phyloP scores from a whole-genome alignment of 2,888 invertebrate genomes.

The Zygaena filipendulae region DNA sequence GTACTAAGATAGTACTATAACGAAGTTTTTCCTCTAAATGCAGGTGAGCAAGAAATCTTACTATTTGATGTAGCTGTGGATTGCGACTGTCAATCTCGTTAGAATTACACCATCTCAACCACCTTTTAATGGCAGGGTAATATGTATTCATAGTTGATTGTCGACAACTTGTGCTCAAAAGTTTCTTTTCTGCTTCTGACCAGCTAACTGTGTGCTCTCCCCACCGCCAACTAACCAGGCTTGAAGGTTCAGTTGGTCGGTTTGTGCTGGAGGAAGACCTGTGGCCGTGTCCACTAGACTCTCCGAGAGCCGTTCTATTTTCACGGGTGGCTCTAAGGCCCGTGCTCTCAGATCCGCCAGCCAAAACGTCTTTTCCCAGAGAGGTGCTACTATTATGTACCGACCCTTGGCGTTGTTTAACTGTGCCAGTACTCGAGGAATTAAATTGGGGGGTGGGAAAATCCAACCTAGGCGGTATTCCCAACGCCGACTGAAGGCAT shows the following conservation, averaged over 20 bases:
- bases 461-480: constrained; percentile 15
- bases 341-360: constrained; percentile 6
- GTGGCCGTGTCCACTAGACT: constrained; percentile 13
- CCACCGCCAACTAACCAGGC: constrained; percentile 17
- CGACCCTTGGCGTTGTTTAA: constrained; percentile 10
- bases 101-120: constrained; percentile 6
- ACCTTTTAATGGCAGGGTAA: constrained; percentile 5
- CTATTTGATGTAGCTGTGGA: constrained; percentile 5
- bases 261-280: constrained; percentile 4
- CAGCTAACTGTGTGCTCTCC: constrained; percentile 4
- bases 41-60: constrained; percentile 7
- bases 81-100: not conserved
- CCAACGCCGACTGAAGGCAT: constrained; percentile 15
- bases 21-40: constrained; percentile 5
- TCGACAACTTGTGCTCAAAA: constrained; percentile 11
- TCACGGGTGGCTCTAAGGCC: constrained; percentile 3
- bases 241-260: constrained; percentile 6
- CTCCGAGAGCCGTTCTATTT: constrained; percentile 8
- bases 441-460: constrained; percentile 12
- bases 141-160: constrained; percentile 8
- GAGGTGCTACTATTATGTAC: constrained; percentile 5
- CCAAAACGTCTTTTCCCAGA: constrained; percentile 11
- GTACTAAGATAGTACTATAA: constrained; percentile 6
- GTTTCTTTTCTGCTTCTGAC: constrained; percentile 7
- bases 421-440: constrained; percentile 11